A percentile compares a stretch with the other conserved stretches of the same genome.
phyloP scores from a whole-genome alignment of 2,888 invertebrate species.

The Cosmopolites sordidus region DNA sequence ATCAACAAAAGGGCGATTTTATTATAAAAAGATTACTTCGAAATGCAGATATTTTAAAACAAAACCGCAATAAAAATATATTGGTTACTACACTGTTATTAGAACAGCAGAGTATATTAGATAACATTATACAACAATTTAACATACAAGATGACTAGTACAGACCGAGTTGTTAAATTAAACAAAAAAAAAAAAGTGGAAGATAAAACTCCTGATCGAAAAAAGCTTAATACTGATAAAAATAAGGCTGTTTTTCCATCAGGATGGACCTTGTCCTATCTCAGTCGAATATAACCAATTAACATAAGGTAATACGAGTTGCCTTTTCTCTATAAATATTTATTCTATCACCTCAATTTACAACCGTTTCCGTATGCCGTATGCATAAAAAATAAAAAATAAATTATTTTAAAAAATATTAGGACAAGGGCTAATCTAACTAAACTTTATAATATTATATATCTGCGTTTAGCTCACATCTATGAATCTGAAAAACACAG shows the following conservation, averaged over 20 bases:
- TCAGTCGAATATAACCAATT: constrained; percentile 28
- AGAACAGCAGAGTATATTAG: constrained; percentile 36
- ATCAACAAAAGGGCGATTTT: constrained; percentile 30
- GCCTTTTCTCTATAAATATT: constrained; percentile 23
- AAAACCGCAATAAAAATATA: constrained; percentile 33
- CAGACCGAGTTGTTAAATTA: constrained; percentile 40
- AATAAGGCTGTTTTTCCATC: constrained; percentile 15
- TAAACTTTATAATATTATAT: constrained; percentile 25
- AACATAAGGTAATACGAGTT: constrained; percentile 25
- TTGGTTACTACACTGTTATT: constrained; percentile 27
- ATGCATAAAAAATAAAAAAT: constrained; percentile 25
- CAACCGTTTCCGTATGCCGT: constrained; percentile 25
- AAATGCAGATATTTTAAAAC: constrained; percentile 33
- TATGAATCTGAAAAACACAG: constrained; percentile 46
- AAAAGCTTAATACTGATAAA: neutral
- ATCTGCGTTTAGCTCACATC: constrained; percentile 41
- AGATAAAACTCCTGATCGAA: constrained; percentile 7
- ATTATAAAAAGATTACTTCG: constrained; percentile 29
- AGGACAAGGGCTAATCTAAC: constrained; percentile 34
- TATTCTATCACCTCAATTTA: constrained; percentile 27
- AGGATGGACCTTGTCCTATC: constrained; percentile 22
- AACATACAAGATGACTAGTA: constrained; percentile 50
- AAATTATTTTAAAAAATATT: constrained; percentile 29
- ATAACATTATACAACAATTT: constrained; percentile 46
- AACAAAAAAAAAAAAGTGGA: constrained; percentile 24